Conservation (phyloP, 2,113 vertebrate species). For the Turdus rufiventris region DNA sequence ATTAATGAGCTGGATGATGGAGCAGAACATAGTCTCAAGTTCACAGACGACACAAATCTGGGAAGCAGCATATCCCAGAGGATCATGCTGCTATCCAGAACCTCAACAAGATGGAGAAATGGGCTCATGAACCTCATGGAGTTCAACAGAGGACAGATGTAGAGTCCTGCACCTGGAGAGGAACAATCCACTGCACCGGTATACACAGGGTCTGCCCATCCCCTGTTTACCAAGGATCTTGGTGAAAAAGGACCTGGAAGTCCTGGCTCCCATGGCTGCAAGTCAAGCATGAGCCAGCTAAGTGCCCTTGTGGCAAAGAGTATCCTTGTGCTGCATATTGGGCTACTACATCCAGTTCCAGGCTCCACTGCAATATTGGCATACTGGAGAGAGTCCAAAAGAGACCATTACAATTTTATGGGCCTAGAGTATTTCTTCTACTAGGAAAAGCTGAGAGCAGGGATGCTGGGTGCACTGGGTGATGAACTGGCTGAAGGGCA, state of each 20-base stretch:
- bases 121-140: background rate
- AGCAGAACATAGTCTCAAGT: background rate
- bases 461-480: background rate
- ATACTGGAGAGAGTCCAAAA: background rate
- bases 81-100: background rate
- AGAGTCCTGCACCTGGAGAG: background rate
- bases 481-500: background rate
- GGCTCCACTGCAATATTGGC: background rate
- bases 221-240: background rate
- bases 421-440: background rate
- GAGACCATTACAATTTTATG: background rate
- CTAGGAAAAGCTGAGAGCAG: background rate
- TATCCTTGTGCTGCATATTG: fast-evolving
- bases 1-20: background rate
- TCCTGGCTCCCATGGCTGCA: background rate
- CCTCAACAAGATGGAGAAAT: background rate
- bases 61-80: background rate
- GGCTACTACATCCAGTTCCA: too few species aligned
- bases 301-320: background rate
- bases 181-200: background rate
- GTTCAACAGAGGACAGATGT: background rate
- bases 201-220: fast-evolving
- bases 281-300: background rate
- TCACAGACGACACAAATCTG: background rate
- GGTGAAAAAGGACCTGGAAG: background rate